phyloP scores from a whole-genome alignment of 2,797 vertebrate species.

The Macropodus opercularis region DNA sequence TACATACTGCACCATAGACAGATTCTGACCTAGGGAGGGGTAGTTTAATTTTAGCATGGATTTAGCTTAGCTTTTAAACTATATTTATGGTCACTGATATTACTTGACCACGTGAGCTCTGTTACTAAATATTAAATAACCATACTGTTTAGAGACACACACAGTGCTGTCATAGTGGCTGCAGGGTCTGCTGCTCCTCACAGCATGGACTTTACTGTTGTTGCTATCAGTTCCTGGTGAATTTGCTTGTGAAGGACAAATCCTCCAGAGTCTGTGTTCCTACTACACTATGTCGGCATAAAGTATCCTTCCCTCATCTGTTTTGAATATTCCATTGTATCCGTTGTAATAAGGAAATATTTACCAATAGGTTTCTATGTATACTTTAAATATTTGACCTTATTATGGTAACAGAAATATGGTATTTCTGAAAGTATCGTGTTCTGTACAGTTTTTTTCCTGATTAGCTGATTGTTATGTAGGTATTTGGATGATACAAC shows the following conservation, averaged over 20 bases:
- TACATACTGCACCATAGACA: conserved; percentile 28
- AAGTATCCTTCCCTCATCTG: neutral
- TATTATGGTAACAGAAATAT: too few relatives aligned
- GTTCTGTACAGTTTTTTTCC: too few relatives aligned
- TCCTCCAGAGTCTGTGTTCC: conserved; percentile 34
- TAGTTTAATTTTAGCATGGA: neutral
- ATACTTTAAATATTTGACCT: too few relatives aligned
- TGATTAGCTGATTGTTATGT: neutral
- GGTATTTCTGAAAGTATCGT: too few relatives aligned
- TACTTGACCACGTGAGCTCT: neutral
- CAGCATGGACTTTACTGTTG: conserved; percentile 24
- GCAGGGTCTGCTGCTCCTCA: conserved; percentile 52
- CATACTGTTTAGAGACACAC: too few relatives aligned
- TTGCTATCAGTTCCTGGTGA: conserved; percentile 50
- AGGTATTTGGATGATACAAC: neutral
- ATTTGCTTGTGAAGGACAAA: conserved; percentile 31
- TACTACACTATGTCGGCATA: conserved; percentile 25
- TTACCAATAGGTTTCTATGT: neutral
- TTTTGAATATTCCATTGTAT: neutral
- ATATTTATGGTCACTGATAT: too few relatives aligned
- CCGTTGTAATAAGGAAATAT: too few relatives aligned
- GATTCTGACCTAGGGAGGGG: conserved; percentile 4
- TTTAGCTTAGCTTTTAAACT: neutral
- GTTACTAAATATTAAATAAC: too few relatives aligned
- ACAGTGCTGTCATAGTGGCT: conserved; percentile 64